Evolutionary conservation across 2,113 vertebrate species (phyloP).

Genomic region (Amia ocellicauda): DNA sequence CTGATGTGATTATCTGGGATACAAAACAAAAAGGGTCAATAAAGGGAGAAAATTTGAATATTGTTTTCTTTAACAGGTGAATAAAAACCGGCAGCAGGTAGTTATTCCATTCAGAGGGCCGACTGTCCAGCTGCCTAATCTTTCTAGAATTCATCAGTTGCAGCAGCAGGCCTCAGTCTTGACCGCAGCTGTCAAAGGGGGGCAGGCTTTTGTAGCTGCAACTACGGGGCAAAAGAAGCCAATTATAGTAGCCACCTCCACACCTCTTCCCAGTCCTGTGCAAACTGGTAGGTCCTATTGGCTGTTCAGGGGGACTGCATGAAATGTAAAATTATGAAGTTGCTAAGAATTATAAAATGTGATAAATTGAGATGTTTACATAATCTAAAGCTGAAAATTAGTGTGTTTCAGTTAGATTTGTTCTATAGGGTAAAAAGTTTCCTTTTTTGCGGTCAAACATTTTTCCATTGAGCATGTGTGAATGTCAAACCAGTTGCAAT

Average conservation of each 20-base stretch:
- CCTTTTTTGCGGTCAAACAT: no score
- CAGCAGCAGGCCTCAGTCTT: conserved; percentile 45
- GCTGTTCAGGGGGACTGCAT: not conserved
- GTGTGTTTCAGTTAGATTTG: no score
- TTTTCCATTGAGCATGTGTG: conserved; percentile 50
- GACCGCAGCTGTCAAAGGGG: conserved; percentile 43
- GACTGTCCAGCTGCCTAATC: conserved; percentile 11
- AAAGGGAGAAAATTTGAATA: no score
- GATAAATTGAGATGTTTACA: no score
- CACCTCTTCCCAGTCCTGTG: conserved; percentile 26
- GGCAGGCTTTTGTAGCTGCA: conserved; percentile 45
- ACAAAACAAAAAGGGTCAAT: no score
- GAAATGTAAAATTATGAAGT: not conserved
- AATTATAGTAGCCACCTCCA: not conserved
- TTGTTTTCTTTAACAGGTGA: conserved; percentile 25
- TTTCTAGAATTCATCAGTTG: conserved; percentile 36
- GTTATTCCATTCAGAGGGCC: conserved; percentile 45
- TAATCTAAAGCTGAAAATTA: no score
- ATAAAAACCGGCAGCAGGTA: conserved; percentile 47
- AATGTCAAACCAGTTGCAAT: conserved; percentile 52
- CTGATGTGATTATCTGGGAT: no score
- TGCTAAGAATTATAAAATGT: not conserved
- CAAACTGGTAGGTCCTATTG: conserved; percentile 46
- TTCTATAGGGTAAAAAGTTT: no score
- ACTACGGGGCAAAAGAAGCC: conserved; percentile 29